A percentile compares a stretch with the other conserved stretches of the same genome.
Evolutionary conservation across 1,140 invertebrate species (phyloP).

Genomic region (Caenorhabditis brenneri): DNA sequence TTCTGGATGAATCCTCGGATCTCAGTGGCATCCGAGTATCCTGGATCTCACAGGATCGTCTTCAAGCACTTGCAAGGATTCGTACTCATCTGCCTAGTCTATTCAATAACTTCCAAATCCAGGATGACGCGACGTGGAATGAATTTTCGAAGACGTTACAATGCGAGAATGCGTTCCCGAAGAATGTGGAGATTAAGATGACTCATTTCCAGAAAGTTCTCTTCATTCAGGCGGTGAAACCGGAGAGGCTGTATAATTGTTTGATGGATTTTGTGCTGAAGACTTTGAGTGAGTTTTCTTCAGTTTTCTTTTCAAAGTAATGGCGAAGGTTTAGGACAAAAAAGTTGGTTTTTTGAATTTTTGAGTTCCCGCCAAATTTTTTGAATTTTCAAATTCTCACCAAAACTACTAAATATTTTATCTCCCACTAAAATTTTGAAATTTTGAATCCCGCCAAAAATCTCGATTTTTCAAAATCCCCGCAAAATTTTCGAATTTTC

Average conservation of each 20-base stretch:
- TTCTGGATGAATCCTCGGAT: conserved; percentile 75
- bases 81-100: conserved; percentile 76
- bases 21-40: conserved; percentile 43
- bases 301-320: too few relatives aligned
- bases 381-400: too few relatives aligned
- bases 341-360: too few relatives aligned
- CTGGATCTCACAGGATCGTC: conserved; percentile 33
- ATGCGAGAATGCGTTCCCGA: conserved; percentile 76
- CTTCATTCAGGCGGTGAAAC: conserved; percentile 81
- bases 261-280: conserved; percentile 79
- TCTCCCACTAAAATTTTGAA: too few relatives aligned
- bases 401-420: too few relatives aligned
- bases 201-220: conserved; percentile 85
- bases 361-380: too few relatives aligned
- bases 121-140: conserved; percentile 77
- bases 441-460: too few relatives aligned
- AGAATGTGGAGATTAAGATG: conserved; percentile 74
- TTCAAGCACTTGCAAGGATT: conserved; percentile 59
- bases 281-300: conserved; percentile 31
- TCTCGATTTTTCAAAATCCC: too few relatives aligned
- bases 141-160: conserved; percentile 76
- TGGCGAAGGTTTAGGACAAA: too few relatives aligned
- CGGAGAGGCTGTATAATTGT: conserved; percentile 80
- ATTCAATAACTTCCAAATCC: conserved; percentile 76
- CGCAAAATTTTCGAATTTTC: too few relatives aligned